A percentile compares a stretch with the other conserved stretches of the same genome.
phyloP scores from a whole-genome alignment of 2,113 vertebrate species.

The Lontra canadensis region DNA sequence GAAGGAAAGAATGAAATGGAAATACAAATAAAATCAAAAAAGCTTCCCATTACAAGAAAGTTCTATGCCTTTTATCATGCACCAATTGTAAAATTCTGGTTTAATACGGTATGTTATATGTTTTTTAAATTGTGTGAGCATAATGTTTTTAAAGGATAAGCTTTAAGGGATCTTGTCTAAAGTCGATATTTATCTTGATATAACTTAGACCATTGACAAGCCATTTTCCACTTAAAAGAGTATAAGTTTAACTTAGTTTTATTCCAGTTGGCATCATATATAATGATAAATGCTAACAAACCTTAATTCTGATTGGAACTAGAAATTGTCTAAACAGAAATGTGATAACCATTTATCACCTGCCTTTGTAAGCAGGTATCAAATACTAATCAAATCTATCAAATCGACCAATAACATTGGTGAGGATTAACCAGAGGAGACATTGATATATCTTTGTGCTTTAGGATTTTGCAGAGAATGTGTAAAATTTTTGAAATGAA shows the following conservation, averaged over 20 bases:
- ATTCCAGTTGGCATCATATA: neutral
- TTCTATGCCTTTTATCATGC: conserved; percentile 99
- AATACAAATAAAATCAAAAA: conserved; percentile 91
- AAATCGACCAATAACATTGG: conserved; percentile 74
- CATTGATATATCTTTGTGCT: conserved; percentile 46
- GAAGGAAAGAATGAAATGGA: conserved; percentile 92
- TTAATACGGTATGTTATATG: conserved; percentile 92
- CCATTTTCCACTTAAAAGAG: neutral
- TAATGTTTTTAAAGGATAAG: neutral
- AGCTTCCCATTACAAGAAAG: conserved; percentile 95
- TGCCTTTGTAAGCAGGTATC: conserved; percentile 75
- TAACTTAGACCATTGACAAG: conserved; percentile 10
- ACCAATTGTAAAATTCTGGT: conserved; percentile 99
- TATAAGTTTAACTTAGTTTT: neutral
- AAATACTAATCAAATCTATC: conserved; percentile 73
- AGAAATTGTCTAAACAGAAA: neutral
- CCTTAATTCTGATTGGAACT: conserved; percentile 1
- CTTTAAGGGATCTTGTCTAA: neutral
- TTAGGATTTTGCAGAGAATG: conserved; percentile 68
- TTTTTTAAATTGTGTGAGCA: conserved; percentile 15
- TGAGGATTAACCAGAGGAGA: conserved; percentile 71
- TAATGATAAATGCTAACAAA: conserved; percentile 30
- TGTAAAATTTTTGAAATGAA: conserved; percentile 62
- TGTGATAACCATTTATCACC: conserved; percentile 31
- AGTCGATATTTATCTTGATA: neutral